Evolutionary conservation across 2,888 invertebrate genomes (phyloP), one percentile per base, ranked within the genome.

Genomic region (Lithophane semibrunnea): DNA sequence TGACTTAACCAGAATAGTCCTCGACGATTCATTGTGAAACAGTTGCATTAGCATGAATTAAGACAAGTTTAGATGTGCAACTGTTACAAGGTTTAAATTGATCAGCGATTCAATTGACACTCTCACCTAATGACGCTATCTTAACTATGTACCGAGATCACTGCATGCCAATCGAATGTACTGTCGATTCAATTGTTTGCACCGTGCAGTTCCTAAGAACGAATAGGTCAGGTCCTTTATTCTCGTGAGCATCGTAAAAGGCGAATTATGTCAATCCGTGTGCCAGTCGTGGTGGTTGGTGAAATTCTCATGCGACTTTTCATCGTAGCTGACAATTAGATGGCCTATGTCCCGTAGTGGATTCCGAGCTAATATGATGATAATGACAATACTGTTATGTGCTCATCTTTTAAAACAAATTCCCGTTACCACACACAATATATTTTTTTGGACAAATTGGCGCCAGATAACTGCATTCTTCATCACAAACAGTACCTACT

Each of bases 61-160:
- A 84, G 81, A 86, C 73, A 73, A 85, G 77, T 76, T 80, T 76
- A 82, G 73, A 79, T 63, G 68, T 68, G 64, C 71, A 88, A 85
- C 67, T 73, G 88, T 88, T 87, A 88, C 87, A 88, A 88, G 88
- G 88, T 80, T 82, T 60, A 65, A 61, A 67, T 83, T 80, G 60
- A 88, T 88, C 82, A 88, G 77, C 56, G 64, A 87, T 87, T 87
- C 87, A 83, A 87, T 77, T 83, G 77, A 85, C 88, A 87, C 83
- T 85, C 73, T 78, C 77, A 56, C 37, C 63, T 82, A 85, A 77
- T 75, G 71, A 66, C 68, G 61, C 58, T 69, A 76, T 65, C 79
- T 74, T 82, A 64, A 75, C 71, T 77, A 87, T 76, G 69, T 86
- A 60, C 66, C 79, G 79, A 80, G 80, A 80, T 75, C 80, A 77